Evolutionary conservation across 1,140 invertebrate genomes (phyloP).

Genomic region (Geopemphigus sp.): DNA sequence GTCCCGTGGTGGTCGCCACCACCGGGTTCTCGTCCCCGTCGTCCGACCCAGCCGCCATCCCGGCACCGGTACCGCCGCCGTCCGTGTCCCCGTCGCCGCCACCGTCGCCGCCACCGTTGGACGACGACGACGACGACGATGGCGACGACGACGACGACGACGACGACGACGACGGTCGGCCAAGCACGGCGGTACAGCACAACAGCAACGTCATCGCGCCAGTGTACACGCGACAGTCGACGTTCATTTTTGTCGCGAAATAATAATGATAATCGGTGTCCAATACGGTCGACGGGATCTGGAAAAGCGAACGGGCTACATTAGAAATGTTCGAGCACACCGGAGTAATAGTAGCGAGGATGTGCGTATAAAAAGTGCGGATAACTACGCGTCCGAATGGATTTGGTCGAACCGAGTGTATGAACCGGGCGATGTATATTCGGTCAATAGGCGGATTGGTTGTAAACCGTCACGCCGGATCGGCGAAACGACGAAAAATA

Average conservation of each 20-base stretch:
- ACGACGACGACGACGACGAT: neutral
- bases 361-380: no score
- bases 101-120: neutral
- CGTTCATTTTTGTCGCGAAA: conserved; percentile 20
- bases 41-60: neutral
- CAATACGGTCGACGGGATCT: neutral
- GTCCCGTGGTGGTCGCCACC: conserved; percentile 75
- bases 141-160: neutral
- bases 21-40: conserved; percentile 58
- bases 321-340: no score
- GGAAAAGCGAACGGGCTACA: neutral
- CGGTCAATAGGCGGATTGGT: no score
- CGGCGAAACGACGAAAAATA: no score
- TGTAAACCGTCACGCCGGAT: no score
- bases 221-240: conserved; percentile 4
- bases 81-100: neutral
- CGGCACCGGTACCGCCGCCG: neutral
- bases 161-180: conserved; percentile 35
- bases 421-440: no score
- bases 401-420: no score
- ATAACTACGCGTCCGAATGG: no score
- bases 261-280: neutral
- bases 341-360: no score
- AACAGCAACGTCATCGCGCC: conserved; percentile 15
- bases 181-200: conserved; percentile 20